Conservation (phyloP, 2,888 invertebrate species). For the Drosophila diplacantha region DNA sequence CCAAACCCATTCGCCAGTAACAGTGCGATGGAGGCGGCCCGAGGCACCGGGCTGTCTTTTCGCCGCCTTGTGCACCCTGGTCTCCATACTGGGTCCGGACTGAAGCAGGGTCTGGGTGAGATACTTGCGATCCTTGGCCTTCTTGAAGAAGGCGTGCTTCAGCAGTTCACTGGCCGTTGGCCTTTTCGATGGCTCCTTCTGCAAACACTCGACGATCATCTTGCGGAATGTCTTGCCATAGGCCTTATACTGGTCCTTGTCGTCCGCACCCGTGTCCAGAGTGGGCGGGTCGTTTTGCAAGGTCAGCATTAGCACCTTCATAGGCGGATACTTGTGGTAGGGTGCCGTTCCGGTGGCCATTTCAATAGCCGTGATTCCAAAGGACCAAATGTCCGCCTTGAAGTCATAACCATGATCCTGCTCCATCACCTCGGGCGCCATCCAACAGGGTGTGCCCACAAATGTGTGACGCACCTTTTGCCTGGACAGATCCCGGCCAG, state of each 20-base stretch:
- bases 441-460: conserved; percentile 99
- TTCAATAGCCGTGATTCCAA: conserved; percentile 97
- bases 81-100: conserved; percentile 92
- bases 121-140: conserved; percentile 95
- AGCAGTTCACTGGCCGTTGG: conserved; percentile 96
- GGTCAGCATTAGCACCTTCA: conserved; percentile 99
- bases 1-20: conserved; percentile 99
- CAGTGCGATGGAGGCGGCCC: conserved; percentile 92
- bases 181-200: conserved; percentile 95
- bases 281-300: conserved; percentile 98
- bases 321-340: conserved; percentile 98
- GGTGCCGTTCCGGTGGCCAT: conserved; percentile 99
- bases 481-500: conserved; percentile 93
- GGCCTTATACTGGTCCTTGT: conserved; percentile 98
- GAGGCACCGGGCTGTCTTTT: conserved; percentile 92
- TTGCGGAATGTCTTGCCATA: conserved; percentile 98
- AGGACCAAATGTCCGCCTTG: conserved; percentile 88
- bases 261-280: conserved; percentile 95
- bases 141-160: conserved; percentile 98
- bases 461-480: conserved; percentile 98
- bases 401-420: conserved; percentile 99
- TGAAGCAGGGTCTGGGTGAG: conserved; percentile 90
- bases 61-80: conserved; percentile 90
- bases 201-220: conserved; percentile 97
- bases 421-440: conserved; percentile 99